A percentile compares a stretch with the other conserved stretches of the same genome.
Conservation (phyloP, 2,888 invertebrate species). For the Iphiclides podalirius region DNA sequence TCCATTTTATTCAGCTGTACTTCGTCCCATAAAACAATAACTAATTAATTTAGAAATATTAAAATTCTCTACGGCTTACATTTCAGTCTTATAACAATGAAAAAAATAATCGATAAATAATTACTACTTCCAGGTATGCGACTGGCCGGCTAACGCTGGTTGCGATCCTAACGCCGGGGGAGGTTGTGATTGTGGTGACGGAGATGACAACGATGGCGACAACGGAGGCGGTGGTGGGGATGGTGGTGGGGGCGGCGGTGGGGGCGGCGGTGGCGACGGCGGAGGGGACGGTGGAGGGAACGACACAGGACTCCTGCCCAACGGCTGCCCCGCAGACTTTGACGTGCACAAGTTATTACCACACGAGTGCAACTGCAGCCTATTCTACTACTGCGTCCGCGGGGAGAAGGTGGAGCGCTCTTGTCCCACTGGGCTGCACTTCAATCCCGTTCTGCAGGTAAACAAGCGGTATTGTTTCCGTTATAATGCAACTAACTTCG, state of each 20-base stretch:
- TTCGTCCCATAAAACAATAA: no score
- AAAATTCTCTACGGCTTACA: no score
- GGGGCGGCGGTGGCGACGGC: conserved; percentile 1
- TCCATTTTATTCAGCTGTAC: no score
- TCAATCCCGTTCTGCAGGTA: conserved; percentile 45
- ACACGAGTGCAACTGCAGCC: conserved; percentile 46
- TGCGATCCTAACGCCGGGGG: conserved; percentile 27
- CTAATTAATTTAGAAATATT: no score
- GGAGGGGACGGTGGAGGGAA: background rate
- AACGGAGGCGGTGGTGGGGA: conserved; percentile 47
- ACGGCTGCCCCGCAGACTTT: conserved; percentile 50
- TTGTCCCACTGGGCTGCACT: conserved; percentile 41
- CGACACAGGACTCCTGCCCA: conserved; percentile 32
- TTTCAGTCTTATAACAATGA: no score
- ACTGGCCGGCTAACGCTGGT: conserved; percentile 33
- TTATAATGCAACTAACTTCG: no score
- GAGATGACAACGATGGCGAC: conserved; percentile 75
- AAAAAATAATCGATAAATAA: no score
- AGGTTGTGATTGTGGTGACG: conserved; percentile 42
- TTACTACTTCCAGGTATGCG: conserved; percentile 40
- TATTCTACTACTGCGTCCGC: conserved; percentile 45
- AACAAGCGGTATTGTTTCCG: no score
- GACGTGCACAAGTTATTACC: conserved; percentile 41
- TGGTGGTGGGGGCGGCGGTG: conserved; percentile 4
- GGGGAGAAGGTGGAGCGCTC: conserved; percentile 37